Percentiles rank a stretch among this genome's conserved stretches.
Conservation (phyloP, 2,113 vertebrate genomes). For the Sinocyclocheilus anophthalmus region DNA sequence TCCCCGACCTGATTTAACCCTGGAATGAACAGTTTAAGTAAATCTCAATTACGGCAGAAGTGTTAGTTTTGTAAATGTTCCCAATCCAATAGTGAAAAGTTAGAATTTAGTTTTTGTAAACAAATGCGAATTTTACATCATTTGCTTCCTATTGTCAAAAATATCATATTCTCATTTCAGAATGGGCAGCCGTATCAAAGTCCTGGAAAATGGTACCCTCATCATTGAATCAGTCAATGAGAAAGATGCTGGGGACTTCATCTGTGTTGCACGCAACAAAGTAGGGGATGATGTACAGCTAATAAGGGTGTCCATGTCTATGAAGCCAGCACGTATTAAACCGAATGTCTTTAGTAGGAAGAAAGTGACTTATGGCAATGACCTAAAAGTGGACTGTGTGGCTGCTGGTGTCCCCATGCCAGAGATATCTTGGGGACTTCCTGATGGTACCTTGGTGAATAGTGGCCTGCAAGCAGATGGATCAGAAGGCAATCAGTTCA, state of each 20-base stretch:
- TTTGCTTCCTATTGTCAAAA: neutral
- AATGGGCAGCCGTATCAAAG: slow-evolving; percentile 83
- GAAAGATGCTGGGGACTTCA: slow-evolving; percentile 88
- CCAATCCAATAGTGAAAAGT: too few species aligned
- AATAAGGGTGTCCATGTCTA: slow-evolving; percentile 83
- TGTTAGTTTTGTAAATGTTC: too few species aligned
- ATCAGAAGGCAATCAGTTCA: slow-evolving; percentile 68
- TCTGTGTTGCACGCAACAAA: slow-evolving; percentile 88
- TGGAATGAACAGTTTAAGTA: too few species aligned
- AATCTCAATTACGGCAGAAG: too few species aligned
- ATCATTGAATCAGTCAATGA: slow-evolving; percentile 81
- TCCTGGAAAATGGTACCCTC: slow-evolving; percentile 88
- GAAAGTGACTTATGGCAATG: slow-evolving; percentile 83
- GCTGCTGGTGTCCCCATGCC: slow-evolving; percentile 88
- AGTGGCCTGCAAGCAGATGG: slow-evolving; percentile 80
- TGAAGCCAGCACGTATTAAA: slow-evolving; percentile 91
- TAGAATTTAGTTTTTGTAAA: too few species aligned
- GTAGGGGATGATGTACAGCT: slow-evolving; percentile 85
- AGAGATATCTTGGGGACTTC: slow-evolving; percentile 90
- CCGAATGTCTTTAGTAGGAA: slow-evolving; percentile 80
- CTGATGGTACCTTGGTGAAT: slow-evolving; percentile 88
- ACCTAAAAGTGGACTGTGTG: slow-evolving; percentile 90
- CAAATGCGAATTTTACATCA: neutral
- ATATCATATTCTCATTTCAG: slow-evolving; percentile 66
- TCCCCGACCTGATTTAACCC: too few species aligned